Evolutionary conservation across 2,797 vertebrate genomes (phyloP).

Genomic region (Sebastiscus albofasciatus): DNA sequence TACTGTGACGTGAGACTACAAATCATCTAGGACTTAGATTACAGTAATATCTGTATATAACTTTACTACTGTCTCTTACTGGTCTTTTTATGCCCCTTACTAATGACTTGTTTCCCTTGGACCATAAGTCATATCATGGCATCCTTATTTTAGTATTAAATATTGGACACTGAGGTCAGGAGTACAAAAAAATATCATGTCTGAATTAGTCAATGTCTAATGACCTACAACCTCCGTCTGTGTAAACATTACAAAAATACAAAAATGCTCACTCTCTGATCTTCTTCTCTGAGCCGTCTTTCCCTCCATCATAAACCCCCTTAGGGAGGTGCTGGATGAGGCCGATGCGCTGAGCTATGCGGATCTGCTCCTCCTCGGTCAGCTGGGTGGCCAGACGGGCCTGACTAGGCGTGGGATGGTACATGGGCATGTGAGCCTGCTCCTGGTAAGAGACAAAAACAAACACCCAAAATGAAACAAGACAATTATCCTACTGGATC

Average conservation of each 20-base stretch:
- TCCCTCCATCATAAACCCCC: slow-evolving; percentile 86
- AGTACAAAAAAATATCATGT: neutral
- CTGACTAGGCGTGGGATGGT: slow-evolving; percentile 90
- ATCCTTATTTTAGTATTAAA: neutral
- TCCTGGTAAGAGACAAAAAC: slow-evolving; percentile 75
- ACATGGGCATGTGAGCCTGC: slow-evolving; percentile 85
- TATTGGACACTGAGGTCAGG: neutral
- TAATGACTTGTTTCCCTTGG: neutral
- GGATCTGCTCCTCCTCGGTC: slow-evolving; percentile 91
- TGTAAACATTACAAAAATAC: slow-evolving; percentile 1
- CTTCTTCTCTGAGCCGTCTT: slow-evolving; percentile 86
- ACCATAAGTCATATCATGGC: neutral
- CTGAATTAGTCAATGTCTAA: neutral
- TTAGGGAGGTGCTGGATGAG: slow-evolving; percentile 91
- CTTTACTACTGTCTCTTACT: neutral
- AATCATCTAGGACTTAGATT: neutral
- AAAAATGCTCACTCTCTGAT: slow-evolving; percentile 85
- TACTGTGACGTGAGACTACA: neutral
- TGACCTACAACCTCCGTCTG: neutral
- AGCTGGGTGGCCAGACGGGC: slow-evolving; percentile 88
- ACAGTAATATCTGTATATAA: neutral
- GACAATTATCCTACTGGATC: neutral
- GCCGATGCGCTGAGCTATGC: slow-evolving; percentile 90
- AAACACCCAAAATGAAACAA: neutral
- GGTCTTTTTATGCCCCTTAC: too few relatives aligned